Base-by-base conservation (phyloP, 2,888 invertebrate genomes). In the Philereme transversata region DNA sequence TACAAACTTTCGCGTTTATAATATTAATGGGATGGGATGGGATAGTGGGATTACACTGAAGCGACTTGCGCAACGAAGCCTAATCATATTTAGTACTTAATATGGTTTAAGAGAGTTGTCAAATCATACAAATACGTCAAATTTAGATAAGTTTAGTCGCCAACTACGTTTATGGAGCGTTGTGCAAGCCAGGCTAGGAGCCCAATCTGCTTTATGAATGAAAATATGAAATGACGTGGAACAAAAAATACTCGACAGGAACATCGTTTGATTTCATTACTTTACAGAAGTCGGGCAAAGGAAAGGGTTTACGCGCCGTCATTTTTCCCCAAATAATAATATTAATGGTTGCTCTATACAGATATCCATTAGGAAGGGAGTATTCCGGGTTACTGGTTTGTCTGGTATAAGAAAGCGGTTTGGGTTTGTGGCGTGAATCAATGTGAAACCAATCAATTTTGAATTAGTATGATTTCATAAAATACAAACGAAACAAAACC, bases 321-420 rank as follows among this genome's bases (percentile, higher is more conserved):
- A 87, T 79, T 78, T 75, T 62, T 76, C 72, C 78, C 75, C 73
- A 75, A 82, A 84, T 84, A 86, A 83, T 82, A 82, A 84, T 83
- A 85, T 86, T 84, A 83, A 86, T 87, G 85, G 78, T 78, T 73
- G 73, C 67, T 69, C 76, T 79, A 77, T 77, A 79, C 74, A 76
- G 76, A 73, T 71, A 79, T 83, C 84, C 83, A 85, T 84, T 84
- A 86, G 75, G 71, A 57, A 47, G 67, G 69, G 71, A 70, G 67
- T 74, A 77, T 77, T 74, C 74, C 70, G 68, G 71, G 69, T 74
- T 75, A 40, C 33, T 35, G 43, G 43, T 49, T 46, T 62, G 49
- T 54, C 9, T 41, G 51, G 51, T 34, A 40, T 57, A 35, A 9
- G 51, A 43, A 43, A 51, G 5, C 40, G 9, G 10, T 43, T 10